These are phyloP conservation scores for Nineta flava DNA, from an alignment of 2,888 invertebrate genomes.

Conservation along the genomic window DNA sequence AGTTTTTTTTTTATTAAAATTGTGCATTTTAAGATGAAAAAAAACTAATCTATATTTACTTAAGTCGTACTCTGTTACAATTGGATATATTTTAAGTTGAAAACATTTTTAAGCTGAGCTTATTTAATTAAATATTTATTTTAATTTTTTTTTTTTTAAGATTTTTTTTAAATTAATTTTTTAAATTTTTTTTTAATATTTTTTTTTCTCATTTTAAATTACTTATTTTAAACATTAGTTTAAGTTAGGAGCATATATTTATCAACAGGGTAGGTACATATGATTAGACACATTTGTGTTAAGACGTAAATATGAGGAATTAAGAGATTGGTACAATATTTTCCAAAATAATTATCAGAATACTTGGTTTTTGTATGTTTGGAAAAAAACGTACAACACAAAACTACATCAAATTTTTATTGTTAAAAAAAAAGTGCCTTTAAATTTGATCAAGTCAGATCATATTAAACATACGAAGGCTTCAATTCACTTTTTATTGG, in stretches of 20 bases:
- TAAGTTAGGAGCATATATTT: conserved; percentile 1
- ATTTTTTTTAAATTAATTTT: conserved; percentile 11
- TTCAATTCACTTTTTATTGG: too few species aligned
- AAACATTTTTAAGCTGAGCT: conserved; percentile 26
- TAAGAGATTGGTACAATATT: not conserved
- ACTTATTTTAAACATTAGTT: conserved; percentile 13
- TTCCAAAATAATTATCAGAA: too few species aligned
- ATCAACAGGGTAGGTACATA: conserved; percentile 2
- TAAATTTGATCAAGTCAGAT: too few species aligned
- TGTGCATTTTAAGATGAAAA: not conserved
- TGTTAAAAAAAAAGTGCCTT: too few species aligned
- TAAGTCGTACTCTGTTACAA: conserved; percentile 1
- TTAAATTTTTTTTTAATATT: conserved; percentile 5
- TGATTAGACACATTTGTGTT: conserved; percentile 2
- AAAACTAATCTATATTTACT: not conserved
- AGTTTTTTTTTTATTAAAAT: not conserved
- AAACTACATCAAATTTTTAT: too few species aligned
- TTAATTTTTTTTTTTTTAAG: conserved; percentile 9
- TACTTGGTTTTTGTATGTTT: too few species aligned
- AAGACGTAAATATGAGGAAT: conserved; percentile 4
- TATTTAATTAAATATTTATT: conserved; percentile 11
- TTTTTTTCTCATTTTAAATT: conserved; percentile 17
- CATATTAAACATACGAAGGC: too few species aligned
- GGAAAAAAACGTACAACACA: too few species aligned
- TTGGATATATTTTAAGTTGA: conserved; percentile 1